Evolutionary conservation across 2,113 vertebrate genomes (phyloP), one percentile per base, ranked within the genome.

Genomic region (Bufo gargarizans): DNA sequence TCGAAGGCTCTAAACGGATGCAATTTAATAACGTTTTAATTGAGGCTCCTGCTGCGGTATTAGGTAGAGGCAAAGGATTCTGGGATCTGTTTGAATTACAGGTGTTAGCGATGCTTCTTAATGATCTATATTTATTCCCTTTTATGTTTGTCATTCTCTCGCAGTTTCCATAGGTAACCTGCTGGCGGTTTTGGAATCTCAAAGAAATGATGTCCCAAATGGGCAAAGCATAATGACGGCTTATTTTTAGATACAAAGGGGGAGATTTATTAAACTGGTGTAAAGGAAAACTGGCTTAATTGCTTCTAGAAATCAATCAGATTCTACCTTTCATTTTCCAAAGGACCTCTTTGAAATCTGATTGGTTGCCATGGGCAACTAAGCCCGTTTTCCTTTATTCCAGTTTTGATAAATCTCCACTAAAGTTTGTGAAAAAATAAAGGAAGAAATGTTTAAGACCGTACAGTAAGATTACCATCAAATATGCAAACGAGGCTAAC

Each of bases 71-170:
- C 61, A 16, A 49, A 84, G 65, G 47, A 84, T n/a, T 55, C 12
- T 84, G 20, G 20, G 63, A 84, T 2, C 9, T 6, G 4, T 49
- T 71, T 55, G 6, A 71, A 84, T 71, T 22, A 55, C 63, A 84
- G 63, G 82, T 84, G 82, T 55, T 33, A 17, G 20, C 82, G 4
- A 71, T 84, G 22, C 82, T 4, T 84, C 10, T 22, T 69, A 84
- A 84, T 84, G 33, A 84, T 84, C 63, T 69, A 55, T 53, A 84
- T 53, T 84, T 84, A 49, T 69, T 84, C 63, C 49, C 67, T n/a
- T 53, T 55, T 65, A 13, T 16, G 33, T 22, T 33, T 49, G 43
- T 55, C 43, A 65, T 82, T 49, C 49, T 82, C 80, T 47, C 82
- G n/a, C 59, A 55, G 49, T 84, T 53, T 9, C 63, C 19, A 33